phyloP scores from a whole-genome alignment of 1,140 invertebrate species.

The Bombyx mandarina region DNA sequence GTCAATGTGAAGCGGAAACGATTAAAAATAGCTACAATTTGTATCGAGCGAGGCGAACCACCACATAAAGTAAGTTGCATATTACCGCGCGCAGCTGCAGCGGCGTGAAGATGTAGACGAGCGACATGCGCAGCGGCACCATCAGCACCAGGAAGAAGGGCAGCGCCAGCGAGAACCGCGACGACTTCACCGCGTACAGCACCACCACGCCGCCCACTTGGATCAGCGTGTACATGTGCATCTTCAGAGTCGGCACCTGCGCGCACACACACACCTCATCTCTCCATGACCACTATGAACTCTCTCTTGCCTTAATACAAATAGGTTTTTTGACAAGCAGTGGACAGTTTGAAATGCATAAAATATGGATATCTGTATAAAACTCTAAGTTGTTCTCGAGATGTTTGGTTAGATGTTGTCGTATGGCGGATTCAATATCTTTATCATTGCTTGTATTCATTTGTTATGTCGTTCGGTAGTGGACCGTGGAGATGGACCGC shows the following conservation, averaged over 20 bases:
- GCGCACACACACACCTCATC: slow-evolving; percentile 12
- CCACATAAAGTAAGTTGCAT: slow-evolving; percentile 14
- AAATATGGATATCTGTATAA: too few relatives aligned
- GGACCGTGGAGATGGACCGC: too few relatives aligned
- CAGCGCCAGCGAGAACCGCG: slow-evolving; percentile 87
- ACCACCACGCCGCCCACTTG: slow-evolving; percentile 84
- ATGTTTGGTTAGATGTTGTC: too few relatives aligned
- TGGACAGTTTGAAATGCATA: too few relatives aligned
- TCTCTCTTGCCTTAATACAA: background rate
- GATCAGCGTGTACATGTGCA: slow-evolving; percentile 92
- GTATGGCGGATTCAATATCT: too few relatives aligned
- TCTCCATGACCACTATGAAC: background rate
- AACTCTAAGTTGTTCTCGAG: too few relatives aligned
- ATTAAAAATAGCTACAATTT: slow-evolving; percentile 6
- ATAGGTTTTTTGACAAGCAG: too few relatives aligned
- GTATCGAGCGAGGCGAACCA: slow-evolving; percentile 1
- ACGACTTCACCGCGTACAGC: slow-evolving; percentile 91
- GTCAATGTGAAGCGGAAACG: slow-evolving; percentile 17
- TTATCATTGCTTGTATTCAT: too few relatives aligned
- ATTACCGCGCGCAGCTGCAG: slow-evolving; percentile 87
- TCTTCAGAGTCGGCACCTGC: slow-evolving; percentile 89
- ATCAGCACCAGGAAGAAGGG: slow-evolving; percentile 94
- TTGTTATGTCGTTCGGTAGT: too few relatives aligned
- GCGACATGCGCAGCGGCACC: slow-evolving; percentile 85
- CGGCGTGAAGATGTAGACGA: slow-evolving; percentile 82